These are phyloP conservation scores for Tortricodes alternella DNA, from an alignment of 2,888 invertebrate genomes.

Conservation along the genomic window DNA sequence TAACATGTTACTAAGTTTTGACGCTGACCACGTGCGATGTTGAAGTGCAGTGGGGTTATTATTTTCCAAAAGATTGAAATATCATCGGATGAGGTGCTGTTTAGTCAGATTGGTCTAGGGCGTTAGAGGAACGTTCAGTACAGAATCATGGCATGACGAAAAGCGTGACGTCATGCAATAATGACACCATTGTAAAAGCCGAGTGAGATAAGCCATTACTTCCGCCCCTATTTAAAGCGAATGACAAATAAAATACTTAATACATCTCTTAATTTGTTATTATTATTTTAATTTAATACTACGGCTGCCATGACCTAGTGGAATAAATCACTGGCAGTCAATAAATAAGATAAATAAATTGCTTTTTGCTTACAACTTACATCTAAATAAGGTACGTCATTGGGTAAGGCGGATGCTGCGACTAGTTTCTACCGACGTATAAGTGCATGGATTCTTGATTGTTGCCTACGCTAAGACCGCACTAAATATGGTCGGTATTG, in stretches of 20 bases:
- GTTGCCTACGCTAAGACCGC: conserved; percentile 6
- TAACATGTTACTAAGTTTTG: no score
- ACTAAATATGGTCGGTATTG: conserved; percentile 4
- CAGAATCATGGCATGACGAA: no score
- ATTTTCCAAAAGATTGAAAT: no score
- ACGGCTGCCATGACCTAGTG: neutral
- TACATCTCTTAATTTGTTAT: neutral
- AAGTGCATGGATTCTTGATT: conserved; percentile 12
- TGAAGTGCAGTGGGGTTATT: no score
- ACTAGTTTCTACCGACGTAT: conserved; percentile 17
- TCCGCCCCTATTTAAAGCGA: neutral
- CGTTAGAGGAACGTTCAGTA: no score
- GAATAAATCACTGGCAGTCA: neutral
- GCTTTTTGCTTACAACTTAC: neutral
- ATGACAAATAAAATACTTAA: neutral
- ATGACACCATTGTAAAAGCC: no score
- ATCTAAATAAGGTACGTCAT: conserved; percentile 4
- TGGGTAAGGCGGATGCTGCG: conserved; percentile 13
- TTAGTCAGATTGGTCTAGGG: no score
- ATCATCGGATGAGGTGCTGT: no score
- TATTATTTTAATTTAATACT: neutral
- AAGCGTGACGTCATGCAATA: no score
- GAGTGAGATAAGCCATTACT: neutral
- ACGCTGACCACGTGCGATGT: no score
- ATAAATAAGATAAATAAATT: neutral